A percentile compares a stretch with the other conserved stretches of the same genome.
Evolutionary conservation across 2,888 invertebrate species (phyloP).

Genomic region (Helobdella robusta): DNA sequence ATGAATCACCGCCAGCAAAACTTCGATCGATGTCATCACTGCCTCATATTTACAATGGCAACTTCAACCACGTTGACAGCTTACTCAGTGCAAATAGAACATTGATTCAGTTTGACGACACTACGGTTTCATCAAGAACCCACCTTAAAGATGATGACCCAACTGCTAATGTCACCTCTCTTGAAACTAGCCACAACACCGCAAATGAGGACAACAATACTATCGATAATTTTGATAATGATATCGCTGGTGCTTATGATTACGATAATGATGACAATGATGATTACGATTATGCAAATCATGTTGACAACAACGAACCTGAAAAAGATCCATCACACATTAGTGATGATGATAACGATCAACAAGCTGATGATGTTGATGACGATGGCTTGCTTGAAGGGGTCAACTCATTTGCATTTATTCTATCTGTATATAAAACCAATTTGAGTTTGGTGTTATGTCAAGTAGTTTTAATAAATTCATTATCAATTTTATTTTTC

Average conservation of each 20-base stretch:
- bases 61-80: background rate
- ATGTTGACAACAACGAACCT: background rate
- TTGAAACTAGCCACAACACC: constrained; percentile 9
- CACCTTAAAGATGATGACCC: background rate
- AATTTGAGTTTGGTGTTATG: background rate
- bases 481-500: too few relatives aligned
- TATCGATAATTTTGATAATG: constrained; percentile 3
- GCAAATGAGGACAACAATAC: background rate
- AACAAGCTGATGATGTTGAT: background rate
- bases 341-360: constrained; percentile 24
- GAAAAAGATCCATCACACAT: constrained; percentile 19
- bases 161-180: background rate
- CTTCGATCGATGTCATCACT: background rate
- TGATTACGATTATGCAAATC: background rate
- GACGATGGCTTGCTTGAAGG: background rate
- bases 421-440: background rate
- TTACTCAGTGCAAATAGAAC: background rate
- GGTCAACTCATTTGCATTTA: background rate
- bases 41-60: background rate
- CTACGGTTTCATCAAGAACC: background rate
- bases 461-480: too few relatives aligned
- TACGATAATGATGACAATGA: background rate
- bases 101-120: background rate
- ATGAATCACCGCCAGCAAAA: background rate
- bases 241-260: constrained; percentile 3